Conservation (phyloP, 2,888 invertebrate species). For the Aphodius sticticus region DNA sequence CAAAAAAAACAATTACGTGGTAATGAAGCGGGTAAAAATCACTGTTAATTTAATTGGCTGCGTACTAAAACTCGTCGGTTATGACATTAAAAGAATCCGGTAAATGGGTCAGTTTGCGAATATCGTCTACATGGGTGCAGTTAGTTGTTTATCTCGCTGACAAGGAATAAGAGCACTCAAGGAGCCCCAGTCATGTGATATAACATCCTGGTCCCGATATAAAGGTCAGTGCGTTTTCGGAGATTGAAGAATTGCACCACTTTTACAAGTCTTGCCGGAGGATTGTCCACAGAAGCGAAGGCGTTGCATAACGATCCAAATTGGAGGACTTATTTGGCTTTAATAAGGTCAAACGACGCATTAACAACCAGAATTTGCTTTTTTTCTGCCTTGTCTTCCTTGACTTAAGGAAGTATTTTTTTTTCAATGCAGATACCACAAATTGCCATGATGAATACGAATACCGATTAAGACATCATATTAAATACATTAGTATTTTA, state of each 20-base stretch:
- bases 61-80: not conserved
- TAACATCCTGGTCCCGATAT: not conserved
- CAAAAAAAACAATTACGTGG: too few relatives aligned
- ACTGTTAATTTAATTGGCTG: not conserved
- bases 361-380: not conserved
- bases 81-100: not conserved
- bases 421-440: too few relatives aligned
- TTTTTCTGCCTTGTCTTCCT: not conserved
- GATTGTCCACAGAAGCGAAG: not conserved
- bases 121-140: not conserved
- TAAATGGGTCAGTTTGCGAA: not conserved
- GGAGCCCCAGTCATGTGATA: not conserved
- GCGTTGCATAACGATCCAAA: not conserved
- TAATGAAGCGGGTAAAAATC: not conserved
- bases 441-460: too few relatives aligned
- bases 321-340: not conserved
- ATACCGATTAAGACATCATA: too few relatives aligned
- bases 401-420: not conserved
- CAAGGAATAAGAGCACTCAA: not conserved
- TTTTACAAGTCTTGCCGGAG: not conserved
- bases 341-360: not conserved
- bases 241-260: not conserved
- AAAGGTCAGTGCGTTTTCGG: conserved; percentile 4
- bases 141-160: not conserved
- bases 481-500: too few relatives aligned